Base-by-base conservation (phyloP, 2,113 vertebrate species). In the Gallinago jamesoni region DNA sequence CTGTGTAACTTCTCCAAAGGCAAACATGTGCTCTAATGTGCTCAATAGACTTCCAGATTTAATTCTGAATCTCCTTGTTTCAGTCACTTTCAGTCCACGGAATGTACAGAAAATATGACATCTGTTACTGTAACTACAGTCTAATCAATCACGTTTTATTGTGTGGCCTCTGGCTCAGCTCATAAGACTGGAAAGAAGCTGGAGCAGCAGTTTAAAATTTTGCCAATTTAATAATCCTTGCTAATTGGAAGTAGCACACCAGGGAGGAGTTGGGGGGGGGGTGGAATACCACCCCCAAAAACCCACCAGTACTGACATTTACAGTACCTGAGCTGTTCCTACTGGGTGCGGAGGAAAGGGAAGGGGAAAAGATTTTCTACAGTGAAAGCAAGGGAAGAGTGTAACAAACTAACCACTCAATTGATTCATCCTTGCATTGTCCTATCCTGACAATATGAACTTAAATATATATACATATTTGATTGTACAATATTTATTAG, bases 141-240 rank as follows among this genome's bases (percentile, higher is more conserved):
- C 96, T 90, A 95, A 97, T 97, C 94, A 78, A 83, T 96, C 96
- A 91, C 66, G 22, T 90, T 97, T 98, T 96, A 97, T 94, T 93
- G 84, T 77, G 88, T 93, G 10, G 90, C 95, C 93, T 97, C 91
- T 89, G 78, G 90, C 91, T 95, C 96, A 95, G 95, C 91, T 96
- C 90, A 15, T 86, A 93, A 84, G 7, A 43, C 88, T n/a, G 23
- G 78, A 92, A 93, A 97, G 81, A 80, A 63, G 70, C 84, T 92
- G 80, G 64, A 25, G 93, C 78, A 93, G 93, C 92, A 91, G 88
- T 87, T 96, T 80, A 88, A 96, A 84, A 62, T 68, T 96, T 91
- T 93, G 72, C 87, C 90, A 89, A 69, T 95, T 97, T 97, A 97
- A 97, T 91, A 95, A 96, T 90, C 95, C 69, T 94, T 87, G 87